Evolutionary conservation across 1,140 invertebrate genomes (phyloP).

Genomic region (Tetragnatha versicolor): DNA sequence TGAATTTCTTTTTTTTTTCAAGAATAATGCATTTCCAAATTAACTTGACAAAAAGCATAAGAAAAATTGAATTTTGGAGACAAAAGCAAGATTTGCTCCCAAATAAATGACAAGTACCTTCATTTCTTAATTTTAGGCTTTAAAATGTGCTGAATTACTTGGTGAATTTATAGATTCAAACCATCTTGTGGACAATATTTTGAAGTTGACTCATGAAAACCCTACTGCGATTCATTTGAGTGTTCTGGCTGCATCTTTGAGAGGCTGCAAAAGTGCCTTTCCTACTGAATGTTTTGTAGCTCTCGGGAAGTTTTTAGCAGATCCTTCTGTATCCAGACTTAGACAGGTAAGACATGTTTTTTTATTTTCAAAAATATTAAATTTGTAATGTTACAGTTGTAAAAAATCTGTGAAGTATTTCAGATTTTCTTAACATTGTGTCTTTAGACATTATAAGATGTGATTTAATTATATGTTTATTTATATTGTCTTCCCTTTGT

Average conservation of each 20-base stretch:
- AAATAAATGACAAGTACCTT: no score
- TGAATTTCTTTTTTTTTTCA: no score
- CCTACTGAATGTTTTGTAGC: slow-evolving; percentile 11
- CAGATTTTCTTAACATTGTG: no score
- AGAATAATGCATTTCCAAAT: no score
- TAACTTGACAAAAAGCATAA: no score
- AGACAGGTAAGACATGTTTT: slow-evolving; percentile 44
- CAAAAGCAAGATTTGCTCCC: no score
- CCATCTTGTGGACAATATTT: slow-evolving; percentile 14
- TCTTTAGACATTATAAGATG: not conserved
- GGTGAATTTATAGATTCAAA: slow-evolving; percentile 79
- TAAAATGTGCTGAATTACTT: slow-evolving; percentile 72
- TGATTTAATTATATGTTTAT: not conserved
- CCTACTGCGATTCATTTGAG: slow-evolving; percentile 8
- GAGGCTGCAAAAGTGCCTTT: not conserved
- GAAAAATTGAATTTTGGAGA: no score
- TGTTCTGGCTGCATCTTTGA: slow-evolving; percentile 25
- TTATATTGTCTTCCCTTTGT: not conserved
- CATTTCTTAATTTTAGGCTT: slow-evolving; percentile 62
- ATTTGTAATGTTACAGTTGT: no score
- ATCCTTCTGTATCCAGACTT: slow-evolving; percentile 3
- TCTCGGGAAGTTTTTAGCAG: slow-evolving; percentile 17
- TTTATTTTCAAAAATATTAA: no score
- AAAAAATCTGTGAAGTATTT: no score
- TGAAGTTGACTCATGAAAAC: not conserved